A percentile compares a stretch with the other conserved stretches of the same genome.
Evolutionary conservation across 2,888 invertebrate species (phyloP).

Genomic region (Tipula unca): DNA sequence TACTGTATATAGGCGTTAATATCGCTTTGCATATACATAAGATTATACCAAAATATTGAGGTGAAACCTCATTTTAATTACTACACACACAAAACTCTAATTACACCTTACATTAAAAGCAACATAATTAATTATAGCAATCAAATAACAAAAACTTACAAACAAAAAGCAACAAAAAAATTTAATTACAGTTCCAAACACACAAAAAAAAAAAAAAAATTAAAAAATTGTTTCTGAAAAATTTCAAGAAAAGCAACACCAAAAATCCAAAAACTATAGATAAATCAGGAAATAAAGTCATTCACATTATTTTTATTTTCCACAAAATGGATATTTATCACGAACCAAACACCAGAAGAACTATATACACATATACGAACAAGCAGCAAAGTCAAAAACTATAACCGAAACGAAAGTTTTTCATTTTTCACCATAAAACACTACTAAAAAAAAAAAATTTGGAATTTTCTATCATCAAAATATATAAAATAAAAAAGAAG

Average conservation of each 20-base stretch:
- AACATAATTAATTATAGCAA: background rate
- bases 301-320: background rate
- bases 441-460: background rate
- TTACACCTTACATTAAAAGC: background rate
- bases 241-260: background rate
- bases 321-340: slow-evolving; percentile 14
- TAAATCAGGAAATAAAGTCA: slow-evolving; percentile 14
- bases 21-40: no score
- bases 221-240: background rate
- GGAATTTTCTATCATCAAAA: slow-evolving; percentile 10
- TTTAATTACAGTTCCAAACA: background rate
- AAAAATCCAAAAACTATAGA: background rate
- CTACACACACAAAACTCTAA: background rate
- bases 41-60: background rate
- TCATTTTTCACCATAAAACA: background rate
- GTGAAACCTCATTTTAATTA: background rate
- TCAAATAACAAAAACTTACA: background rate
- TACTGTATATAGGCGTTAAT: no score
- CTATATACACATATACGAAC: background rate
- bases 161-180: background rate
- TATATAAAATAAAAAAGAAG: background rate
- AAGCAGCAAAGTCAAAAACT: background rate
- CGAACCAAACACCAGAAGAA: background rate
- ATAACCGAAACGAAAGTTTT: background rate
- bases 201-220: no score